phyloP scores from a whole-genome alignment of 2,888 invertebrate species.

The Ophion obscuratus region DNA sequence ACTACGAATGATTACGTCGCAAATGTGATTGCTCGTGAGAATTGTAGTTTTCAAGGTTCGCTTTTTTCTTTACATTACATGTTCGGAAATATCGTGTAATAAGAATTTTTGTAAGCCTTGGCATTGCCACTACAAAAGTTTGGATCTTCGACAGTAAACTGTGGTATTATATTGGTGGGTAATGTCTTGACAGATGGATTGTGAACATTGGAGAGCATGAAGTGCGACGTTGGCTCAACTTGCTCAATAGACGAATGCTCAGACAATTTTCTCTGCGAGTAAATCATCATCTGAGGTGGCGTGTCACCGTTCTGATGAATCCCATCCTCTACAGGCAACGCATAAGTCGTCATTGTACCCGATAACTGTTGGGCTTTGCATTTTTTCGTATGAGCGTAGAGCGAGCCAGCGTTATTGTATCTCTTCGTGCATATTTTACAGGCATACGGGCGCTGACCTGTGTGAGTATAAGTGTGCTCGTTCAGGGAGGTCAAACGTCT shows the following conservation, averaged over 20 bases:
- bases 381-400: conserved; percentile 82
- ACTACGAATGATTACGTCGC: neutral
- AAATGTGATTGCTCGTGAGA: too few species aligned
- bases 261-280: conserved; percentile 76
- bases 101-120: conserved; percentile 78
- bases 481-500: conserved; percentile 80
- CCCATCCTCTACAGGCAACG: conserved; percentile 67
- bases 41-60: neutral
- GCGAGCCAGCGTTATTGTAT: conserved; percentile 70
- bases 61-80: conserved; percentile 69
- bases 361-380: conserved; percentile 78
- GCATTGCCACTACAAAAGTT: conserved; percentile 76
- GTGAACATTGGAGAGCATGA: conserved; percentile 77
- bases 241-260: conserved; percentile 71
- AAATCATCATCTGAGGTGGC: conserved; percentile 73
- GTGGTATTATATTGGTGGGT: conserved; percentile 74
- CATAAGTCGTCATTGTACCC: conserved; percentile 58
- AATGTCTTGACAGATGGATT: conserved; percentile 73
- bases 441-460: conserved; percentile 81
- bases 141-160: conserved; percentile 76
- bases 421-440: conserved; percentile 81
- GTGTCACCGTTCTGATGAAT: conserved; percentile 57
- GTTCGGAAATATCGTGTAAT: conserved; percentile 80
- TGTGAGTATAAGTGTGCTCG: conserved; percentile 81
- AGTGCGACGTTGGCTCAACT: conserved; percentile 73